Base-by-base conservation (phyloP, 2,797 vertebrate species). In the Pterois miles region DNA sequence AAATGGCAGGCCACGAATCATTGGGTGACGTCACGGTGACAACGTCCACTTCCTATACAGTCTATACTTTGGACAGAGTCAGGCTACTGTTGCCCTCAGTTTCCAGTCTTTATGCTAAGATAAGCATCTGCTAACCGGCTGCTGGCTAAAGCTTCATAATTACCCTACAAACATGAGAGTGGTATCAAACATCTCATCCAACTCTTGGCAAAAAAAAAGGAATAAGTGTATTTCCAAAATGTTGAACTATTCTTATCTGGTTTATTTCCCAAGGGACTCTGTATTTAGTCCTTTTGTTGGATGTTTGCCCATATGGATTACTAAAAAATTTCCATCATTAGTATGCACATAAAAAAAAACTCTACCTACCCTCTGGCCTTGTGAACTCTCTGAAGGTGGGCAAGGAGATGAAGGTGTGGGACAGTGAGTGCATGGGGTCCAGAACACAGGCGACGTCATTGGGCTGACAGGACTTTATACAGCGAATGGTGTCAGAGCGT, bases 361-460 rank as follows among this genome's bases (percentile, higher is more conserved):
- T 71, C 3, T 13, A 83, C 94, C 88, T 94, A 99, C 98, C 98
- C 93, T 99, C 97, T 29, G 97, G 96, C 58, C 74, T 96, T 68
- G 74, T 92, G 90, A 99, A 97, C 75, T 99, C 98, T 70, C 98
- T 96, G 94, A 97, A 98, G 1, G 97, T 99, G 66, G 98, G 97
- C 89, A 99, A 93, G 0, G 98, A 98, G 93, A 99, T 96, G 83
- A 97, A 97, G 0, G 97, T 98, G 93, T 99, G 95, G 75, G 98
- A 98, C 79, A 98, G 78, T 0, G 98, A 98, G 81, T 97, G 96
- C 20, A 97, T 95, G 0, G 96, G 97, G 89, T 98, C 96, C 90
- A 96, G 74, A 33, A 96, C 69, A 22, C 98, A 99, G 87, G 82
- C 92, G 40, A 95, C 88, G 50, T 99, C 96, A 0, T 91, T 95